phyloP scores from a whole-genome alignment of 2,797 vertebrate species.

The Rhadinocentrus ornatus region DNA sequence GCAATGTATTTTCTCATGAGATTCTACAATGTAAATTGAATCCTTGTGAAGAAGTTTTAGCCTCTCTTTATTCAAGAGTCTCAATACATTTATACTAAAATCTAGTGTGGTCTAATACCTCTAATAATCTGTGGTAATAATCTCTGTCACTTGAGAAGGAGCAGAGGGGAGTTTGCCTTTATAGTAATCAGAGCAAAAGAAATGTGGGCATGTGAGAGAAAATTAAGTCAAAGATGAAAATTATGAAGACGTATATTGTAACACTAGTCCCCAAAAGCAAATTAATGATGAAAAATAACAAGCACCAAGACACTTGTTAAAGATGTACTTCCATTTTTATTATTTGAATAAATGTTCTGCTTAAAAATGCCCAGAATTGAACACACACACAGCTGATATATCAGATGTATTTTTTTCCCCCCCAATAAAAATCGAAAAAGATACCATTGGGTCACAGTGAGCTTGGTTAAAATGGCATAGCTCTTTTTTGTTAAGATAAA shows the following conservation, averaged over 20 bases:
- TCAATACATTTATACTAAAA: background rate
- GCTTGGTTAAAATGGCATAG: background rate
- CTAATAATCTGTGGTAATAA: conserved; percentile 47
- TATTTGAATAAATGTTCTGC: conserved; percentile 13
- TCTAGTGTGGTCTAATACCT: conserved; percentile 30
- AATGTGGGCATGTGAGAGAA: conserved; percentile 33
- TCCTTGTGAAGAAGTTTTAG: conserved; percentile 15
- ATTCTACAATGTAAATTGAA: conserved; percentile 44
- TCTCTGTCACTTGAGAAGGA: conserved; percentile 39
- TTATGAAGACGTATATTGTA: conserved; percentile 46
- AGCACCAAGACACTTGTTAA: conserved; percentile 5
- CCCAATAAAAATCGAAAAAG: background rate
- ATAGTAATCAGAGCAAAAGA: conserved; percentile 46
- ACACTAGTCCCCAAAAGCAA: conserved; percentile 32
- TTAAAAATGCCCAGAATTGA: conserved; percentile 17
- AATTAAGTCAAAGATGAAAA: conserved; percentile 42
- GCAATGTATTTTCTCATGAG: conserved; percentile 25
- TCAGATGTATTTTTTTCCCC: conserved; percentile 1
- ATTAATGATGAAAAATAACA: conserved; percentile 38
- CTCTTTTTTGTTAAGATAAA: conserved; percentile 38
- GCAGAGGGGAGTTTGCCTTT: conserved; percentile 38
- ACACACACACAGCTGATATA: conserved; percentile 23
- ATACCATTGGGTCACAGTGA: conserved; percentile 17
- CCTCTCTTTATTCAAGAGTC: background rate
- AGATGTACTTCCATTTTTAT: background rate